Conservation (phyloP, 1,140 invertebrate species). For the Bombus affinis region DNA sequence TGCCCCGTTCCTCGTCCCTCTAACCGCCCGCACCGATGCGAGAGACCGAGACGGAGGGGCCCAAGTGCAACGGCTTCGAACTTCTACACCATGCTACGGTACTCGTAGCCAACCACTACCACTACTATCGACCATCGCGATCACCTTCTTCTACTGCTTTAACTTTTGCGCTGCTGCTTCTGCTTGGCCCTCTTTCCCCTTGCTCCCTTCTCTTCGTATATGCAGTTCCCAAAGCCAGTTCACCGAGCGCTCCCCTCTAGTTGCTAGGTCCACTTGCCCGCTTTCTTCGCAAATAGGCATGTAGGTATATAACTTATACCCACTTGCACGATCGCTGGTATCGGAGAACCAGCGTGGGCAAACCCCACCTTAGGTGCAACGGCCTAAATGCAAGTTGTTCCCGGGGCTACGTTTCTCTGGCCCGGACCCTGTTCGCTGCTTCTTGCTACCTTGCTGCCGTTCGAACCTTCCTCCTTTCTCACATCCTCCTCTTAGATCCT, state of each 20-base stretch:
- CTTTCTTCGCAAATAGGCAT: constrained; percentile 69
- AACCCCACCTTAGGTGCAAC: constrained; percentile 74
- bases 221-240: constrained; percentile 46
- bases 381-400: constrained; percentile 80
- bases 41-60: constrained; percentile 43
- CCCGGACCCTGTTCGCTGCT: constrained; percentile 58
- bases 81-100: constrained; percentile 37
- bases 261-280: constrained; percentile 80
- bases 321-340: constrained; percentile 36
- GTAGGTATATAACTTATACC: constrained; percentile 44
- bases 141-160: constrained; percentile 47
- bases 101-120: constrained; percentile 26
- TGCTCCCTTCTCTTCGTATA: constrained; percentile 35
- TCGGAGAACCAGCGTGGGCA: constrained; percentile 48
- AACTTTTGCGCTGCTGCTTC: constrained; percentile 35
- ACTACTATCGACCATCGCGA: constrained; percentile 15
- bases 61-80: constrained; percentile 54
- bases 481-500: neutral
- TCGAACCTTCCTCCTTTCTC: neutral
- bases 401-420: constrained; percentile 62
- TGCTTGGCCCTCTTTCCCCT: constrained; percentile 19
- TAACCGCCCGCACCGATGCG: constrained; percentile 57
- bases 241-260: constrained; percentile 67
- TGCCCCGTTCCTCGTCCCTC: constrained; percentile 66
- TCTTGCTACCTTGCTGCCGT: neutral